Conservation (phyloP, 2,888 invertebrate species). For the Pyrrhia umbra region DNA sequence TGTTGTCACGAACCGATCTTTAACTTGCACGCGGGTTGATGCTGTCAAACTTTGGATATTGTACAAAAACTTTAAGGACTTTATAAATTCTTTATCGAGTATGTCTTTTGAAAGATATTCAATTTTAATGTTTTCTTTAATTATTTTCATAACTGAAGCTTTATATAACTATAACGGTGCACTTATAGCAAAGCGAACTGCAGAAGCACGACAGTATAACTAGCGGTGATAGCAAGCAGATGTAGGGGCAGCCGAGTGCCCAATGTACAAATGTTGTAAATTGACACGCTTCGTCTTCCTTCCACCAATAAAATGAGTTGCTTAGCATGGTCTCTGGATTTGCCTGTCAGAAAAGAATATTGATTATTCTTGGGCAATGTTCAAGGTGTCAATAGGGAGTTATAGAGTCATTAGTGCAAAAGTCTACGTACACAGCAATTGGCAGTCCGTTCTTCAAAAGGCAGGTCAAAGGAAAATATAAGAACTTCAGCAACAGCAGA, state of each 20-base stretch:
- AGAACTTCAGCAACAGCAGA: too few species aligned
- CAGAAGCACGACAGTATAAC: constrained; percentile 77
- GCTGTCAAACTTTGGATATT: constrained; percentile 70
- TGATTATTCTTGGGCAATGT: neutral
- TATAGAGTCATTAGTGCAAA: too few species aligned
- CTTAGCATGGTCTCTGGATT: constrained; percentile 70
- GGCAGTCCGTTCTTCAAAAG: too few species aligned
- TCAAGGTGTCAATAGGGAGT: too few species aligned
- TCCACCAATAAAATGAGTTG: constrained; percentile 72
- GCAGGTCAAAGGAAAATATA: too few species aligned
- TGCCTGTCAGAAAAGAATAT: constrained; percentile 65
- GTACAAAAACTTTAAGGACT: constrained; percentile 65
- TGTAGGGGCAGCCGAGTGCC: constrained; percentile 70
- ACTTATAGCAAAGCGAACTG: constrained; percentile 74
- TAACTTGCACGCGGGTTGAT: constrained; percentile 71
- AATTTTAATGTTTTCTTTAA: constrained; percentile 37
- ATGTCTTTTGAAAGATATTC: constrained; percentile 77
- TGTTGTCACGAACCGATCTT: constrained; percentile 70
- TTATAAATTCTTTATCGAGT: constrained; percentile 71
- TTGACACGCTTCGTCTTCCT: constrained; percentile 69
- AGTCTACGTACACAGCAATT: too few species aligned
- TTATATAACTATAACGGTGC: neutral
- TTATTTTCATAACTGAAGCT: constrained; percentile 19
- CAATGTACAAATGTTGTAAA: constrained; percentile 75
- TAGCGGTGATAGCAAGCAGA: constrained; percentile 73